Base-by-base conservation (phyloP, 2,797 vertebrate genomes). In the Enteromius argenteus region DNA sequence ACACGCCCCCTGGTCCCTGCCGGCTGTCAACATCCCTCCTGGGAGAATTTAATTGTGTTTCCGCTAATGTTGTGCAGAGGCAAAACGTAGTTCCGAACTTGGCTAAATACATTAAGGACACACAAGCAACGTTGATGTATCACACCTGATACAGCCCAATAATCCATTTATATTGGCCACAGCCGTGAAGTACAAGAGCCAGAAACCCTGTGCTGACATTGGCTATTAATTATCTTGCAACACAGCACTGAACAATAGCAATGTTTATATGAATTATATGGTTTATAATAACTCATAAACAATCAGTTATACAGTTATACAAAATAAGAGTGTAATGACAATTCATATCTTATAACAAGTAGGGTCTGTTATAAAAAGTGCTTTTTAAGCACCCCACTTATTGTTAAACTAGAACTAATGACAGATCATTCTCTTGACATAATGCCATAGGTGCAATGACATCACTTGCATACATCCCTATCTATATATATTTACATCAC, bases 81-180 rank as follows among this genome's bases (percentile, higher is more conserved):
- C 67, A 44, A 60, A 73, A 84, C 85, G 85, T 80, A 27, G 51
- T 85, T 58, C 37, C 9, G 49, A 46, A 81, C 77, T 73, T 51
- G 56, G 68, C 64, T 83, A 84, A 80, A 84, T 56, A 74, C 83
- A 86, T 85, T 71, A 77, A 81, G 44, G 35, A 77, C 39, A 85
- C 68, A 86, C 72, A 75, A 73, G 62, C 56, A 30, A 83, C 85
- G 51, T 67, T 21, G 11, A 86, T 85, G 64, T 60, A 84, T 85
- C 87, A 84, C 91, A 92, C 90, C 91, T 93, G 91, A 90, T 89
- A 87, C 80, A 64, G 67, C 30, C 74, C 39, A 53, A 85, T 68
- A 84, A 87, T 87, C 80, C 53, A 75, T 84, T 85, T 49, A 72
- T 75, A 87, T 62, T 21, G 27, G 35, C 35, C 82, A 49, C 86